Evolutionary conservation across 2,888 invertebrate species (phyloP).

Genomic region (Belgica antarctica): DNA sequence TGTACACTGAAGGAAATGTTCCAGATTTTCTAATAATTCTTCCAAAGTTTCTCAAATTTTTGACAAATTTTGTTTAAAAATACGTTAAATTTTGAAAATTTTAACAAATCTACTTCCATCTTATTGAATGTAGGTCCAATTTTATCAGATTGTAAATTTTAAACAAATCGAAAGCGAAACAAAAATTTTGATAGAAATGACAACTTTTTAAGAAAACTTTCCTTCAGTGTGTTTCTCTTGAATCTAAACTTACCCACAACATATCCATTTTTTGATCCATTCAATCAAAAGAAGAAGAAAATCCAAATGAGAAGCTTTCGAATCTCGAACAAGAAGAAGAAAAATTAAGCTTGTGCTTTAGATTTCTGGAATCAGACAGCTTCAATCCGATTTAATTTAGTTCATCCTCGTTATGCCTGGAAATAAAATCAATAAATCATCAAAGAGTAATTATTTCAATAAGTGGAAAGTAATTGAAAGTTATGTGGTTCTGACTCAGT

Average conservation of each 20-base stretch:
- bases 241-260: slow-evolving; percentile 9
- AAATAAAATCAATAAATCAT: slow-evolving; percentile 8
- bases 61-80: neutral
- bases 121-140: no score
- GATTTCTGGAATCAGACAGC: neutral
- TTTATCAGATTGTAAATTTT: neutral
- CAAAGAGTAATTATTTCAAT: slow-evolving; percentile 17
- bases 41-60: neutral
- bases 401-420: neutral
- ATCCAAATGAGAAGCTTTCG: neutral
- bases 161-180: neutral
- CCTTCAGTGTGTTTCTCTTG: no score
- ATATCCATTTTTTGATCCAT: neutral
- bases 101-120: no score
- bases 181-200: no score
- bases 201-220: no score
- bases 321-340: neutral
- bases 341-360: slow-evolving; percentile 1
- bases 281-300: slow-evolving; percentile 1
- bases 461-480: slow-evolving; percentile 15
- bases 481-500: neutral
- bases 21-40: neutral
- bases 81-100: no score
- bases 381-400: neutral
- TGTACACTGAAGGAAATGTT: neutral